Base-by-base conservation (phyloP, 1,140 invertebrate genomes). In the Mylabris phalerata region DNA sequence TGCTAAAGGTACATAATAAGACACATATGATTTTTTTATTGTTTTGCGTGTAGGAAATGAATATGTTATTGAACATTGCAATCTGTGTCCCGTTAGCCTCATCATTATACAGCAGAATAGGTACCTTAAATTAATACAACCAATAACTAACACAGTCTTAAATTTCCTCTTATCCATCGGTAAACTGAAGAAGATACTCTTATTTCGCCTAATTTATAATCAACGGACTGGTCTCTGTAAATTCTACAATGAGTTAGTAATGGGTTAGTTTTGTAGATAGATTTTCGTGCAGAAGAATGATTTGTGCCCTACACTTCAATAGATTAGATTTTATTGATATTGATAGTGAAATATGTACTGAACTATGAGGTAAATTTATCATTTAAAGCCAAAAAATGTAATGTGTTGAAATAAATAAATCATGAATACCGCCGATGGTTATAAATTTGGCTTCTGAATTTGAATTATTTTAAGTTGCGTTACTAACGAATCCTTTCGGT, bases 401-500 rank as follows among this genome's bases (percentile, higher is more conserved):
- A 45, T 44, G 52, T 55, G 51, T 55, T 39, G 52, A 55, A 55
- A 55, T 55, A 55, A 55, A 55, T 55, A 55, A 19, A 46, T 55
- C 27, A 41, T 39, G 46, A 47, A 44, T 47, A 42, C 3, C 27
- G 59, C 50, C 59, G 65, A 60, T 65, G 65, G 66, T 65, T 67
- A 62, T 62, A 66, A 65, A 65, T 66, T 66, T 61, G 59, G 58
- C 57, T 42, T 19, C 19, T 1, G 10, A 40, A 42, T 9, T 42
- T 42, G 11, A 42, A 42, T 42, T n/a, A 42, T 42, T 42, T 60
- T 40, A 55, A 25, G 52, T 55, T 39, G 52, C 48, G 9, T 45
- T 55, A 65, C 32, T 32, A 32, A 82, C 76, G 55, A 79, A 76
- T 49, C 83, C 82, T 74, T 85, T 87, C 27, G 90, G 90, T 73